Evolutionary conservation across 2,797 vertebrate genomes (phyloP).

Genomic region (Rhinella marina): DNA sequence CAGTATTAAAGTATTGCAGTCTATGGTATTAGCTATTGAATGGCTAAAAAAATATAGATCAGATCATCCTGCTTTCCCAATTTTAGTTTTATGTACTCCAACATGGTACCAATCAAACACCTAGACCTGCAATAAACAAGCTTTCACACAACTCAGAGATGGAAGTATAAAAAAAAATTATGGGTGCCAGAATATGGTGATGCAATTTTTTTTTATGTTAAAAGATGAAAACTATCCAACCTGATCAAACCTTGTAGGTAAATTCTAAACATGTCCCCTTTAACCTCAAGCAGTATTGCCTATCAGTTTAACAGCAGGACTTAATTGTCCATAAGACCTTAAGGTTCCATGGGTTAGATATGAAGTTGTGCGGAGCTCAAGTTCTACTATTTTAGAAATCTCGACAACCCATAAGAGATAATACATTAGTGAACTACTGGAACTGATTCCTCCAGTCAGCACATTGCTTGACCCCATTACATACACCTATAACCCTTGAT

Average conservation of each 20-base stretch:
- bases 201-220: too few species aligned
- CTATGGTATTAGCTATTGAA: too few species aligned
- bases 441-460: constrained; percentile 22
- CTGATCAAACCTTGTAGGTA: neutral
- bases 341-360: neutral
- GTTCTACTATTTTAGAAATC: neutral
- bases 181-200: too few species aligned
- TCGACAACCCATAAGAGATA: constrained; percentile 20
- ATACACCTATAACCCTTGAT: neutral
- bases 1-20: too few species aligned
- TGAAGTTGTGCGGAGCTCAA: neutral
- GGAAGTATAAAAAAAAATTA: too few species aligned
- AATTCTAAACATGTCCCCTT: neutral
- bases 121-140: too few species aligned
- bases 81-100: too few species aligned
- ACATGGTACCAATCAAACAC: too few species aligned
- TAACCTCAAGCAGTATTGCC: neutral
- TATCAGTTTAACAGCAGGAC: neutral
- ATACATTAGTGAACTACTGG: neutral
- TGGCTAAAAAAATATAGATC: too few species aligned
- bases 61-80: too few species aligned
- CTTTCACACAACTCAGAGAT: too few species aligned
- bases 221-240: too few species aligned
- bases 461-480: neutral
- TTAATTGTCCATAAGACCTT: constrained; percentile 30